A percentile compares a stretch with the other conserved stretches of the same genome.
phyloP scores from a whole-genome alignment of 2,113 vertebrate species.

The Sisor rabdophorus region DNA sequence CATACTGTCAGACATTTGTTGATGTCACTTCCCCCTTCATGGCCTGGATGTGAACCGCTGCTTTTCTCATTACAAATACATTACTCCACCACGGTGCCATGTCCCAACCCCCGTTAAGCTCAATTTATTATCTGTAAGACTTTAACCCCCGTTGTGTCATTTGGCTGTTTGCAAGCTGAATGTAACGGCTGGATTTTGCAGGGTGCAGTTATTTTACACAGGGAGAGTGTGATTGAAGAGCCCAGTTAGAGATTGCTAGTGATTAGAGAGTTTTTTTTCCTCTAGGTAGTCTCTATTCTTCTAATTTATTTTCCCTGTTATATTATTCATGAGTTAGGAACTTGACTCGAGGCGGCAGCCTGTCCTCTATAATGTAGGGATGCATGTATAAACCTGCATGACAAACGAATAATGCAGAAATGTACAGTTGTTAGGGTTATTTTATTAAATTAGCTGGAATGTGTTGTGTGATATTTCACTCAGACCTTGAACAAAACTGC shows the following conservation, averaged over 20 bases:
- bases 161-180: conserved; percentile 55
- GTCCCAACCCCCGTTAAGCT: conserved; percentile 54
- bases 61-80: conserved; percentile 39
- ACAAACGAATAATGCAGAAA: neutral
- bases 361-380: neutral
- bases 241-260: conserved; percentile 58
- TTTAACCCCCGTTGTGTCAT: conserved; percentile 67
- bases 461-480: neutral
- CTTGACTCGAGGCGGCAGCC: neutral
- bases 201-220: conserved; percentile 60
- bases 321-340: neutral
- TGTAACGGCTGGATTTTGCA: conserved; percentile 58
- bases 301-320: neutral
- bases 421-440: neutral
- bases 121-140: conserved; percentile 67
- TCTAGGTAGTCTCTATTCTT: conserved; percentile 48
- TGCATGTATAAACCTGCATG: neutral
- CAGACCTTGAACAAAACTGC: conserved; percentile 1
- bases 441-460: neutral
- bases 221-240: conserved; percentile 57
- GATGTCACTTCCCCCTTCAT: conserved; percentile 41
- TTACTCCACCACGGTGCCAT: conserved; percentile 53
- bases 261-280: no score
- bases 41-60: conserved; percentile 57
- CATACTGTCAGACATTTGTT: conserved; percentile 47